These are phyloP conservation scores for Cataglyphis rosenhaueri DNA, from an alignment of 2,888 invertebrate genomes.

Conservation along the genomic window DNA sequence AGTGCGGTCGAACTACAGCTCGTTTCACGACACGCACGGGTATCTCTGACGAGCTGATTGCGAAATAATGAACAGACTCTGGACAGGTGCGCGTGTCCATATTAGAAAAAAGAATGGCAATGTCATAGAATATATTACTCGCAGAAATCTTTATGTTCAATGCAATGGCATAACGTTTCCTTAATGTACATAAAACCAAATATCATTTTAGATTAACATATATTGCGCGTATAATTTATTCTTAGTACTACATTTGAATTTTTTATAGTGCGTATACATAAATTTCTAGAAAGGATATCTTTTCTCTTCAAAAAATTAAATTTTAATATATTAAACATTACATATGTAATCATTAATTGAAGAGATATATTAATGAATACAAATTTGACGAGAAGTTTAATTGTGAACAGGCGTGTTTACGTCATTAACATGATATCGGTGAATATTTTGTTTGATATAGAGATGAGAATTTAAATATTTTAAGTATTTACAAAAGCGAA, in stretches of 20 bases:
- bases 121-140: background rate
- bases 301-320: background rate
- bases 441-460: background rate
- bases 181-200: background rate
- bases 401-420: background rate
- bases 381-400: background rate
- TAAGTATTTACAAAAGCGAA: background rate
- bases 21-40: conserved; percentile 44
- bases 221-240: background rate
- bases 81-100: background rate
- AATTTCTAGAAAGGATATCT: background rate
- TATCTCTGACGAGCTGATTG: conserved; percentile 26
- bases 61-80: conserved; percentile 17
- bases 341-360: background rate
- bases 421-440: background rate
- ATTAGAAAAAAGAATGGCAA: background rate
- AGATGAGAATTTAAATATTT: background rate
- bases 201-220: background rate
- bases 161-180: background rate
- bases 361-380: background rate
- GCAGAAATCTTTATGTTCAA: background rate
- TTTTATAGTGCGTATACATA: background rate
- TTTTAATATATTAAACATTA: background rate
- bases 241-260: background rate
- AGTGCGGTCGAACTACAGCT: conserved; percentile 42